Conservation (phyloP, 1,140 invertebrate genomes). For the Microplitis demolitor region DNA sequence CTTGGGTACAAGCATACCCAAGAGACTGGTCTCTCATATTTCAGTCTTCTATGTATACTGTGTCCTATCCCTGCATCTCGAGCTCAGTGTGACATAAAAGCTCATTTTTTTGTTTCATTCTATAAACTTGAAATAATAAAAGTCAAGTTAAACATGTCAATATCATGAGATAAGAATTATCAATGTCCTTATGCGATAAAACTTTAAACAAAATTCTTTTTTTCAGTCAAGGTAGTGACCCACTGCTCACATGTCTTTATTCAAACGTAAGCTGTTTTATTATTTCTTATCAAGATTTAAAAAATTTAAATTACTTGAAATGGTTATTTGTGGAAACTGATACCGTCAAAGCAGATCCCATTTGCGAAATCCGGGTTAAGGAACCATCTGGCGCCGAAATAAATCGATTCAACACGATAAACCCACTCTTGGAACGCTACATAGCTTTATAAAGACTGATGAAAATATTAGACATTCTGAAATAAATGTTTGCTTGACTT, state of each 20-base stretch:
- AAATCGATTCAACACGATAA: slow-evolving; percentile 10
- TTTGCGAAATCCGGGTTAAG: not conserved
- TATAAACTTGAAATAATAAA: no score
- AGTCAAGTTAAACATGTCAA: no score
- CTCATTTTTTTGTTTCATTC: not conserved
- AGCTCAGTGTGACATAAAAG: not conserved
- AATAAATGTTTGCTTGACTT: not conserved
- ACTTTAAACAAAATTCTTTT: no score
- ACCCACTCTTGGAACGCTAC: not conserved
- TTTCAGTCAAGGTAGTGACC: no score
- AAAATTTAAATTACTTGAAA: no score
- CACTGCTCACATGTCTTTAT: no score
- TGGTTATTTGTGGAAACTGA: not conserved
- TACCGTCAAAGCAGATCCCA: not conserved
- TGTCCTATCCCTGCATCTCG: not conserved
- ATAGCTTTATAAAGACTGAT: not conserved
- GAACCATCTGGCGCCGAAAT: slow-evolving; percentile 10
- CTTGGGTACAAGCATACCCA: not conserved
- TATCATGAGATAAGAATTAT: no score
- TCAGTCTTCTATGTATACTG: not conserved
- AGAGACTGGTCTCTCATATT: not conserved
- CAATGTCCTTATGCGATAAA: no score
- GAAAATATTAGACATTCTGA: no score
- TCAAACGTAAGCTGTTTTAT: no score
- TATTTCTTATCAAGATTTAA: no score